These are phyloP conservation scores for Cyanoderma ruficeps DNA, from an alignment of 2,113 vertebrate species.

Conservation along the genomic window DNA sequence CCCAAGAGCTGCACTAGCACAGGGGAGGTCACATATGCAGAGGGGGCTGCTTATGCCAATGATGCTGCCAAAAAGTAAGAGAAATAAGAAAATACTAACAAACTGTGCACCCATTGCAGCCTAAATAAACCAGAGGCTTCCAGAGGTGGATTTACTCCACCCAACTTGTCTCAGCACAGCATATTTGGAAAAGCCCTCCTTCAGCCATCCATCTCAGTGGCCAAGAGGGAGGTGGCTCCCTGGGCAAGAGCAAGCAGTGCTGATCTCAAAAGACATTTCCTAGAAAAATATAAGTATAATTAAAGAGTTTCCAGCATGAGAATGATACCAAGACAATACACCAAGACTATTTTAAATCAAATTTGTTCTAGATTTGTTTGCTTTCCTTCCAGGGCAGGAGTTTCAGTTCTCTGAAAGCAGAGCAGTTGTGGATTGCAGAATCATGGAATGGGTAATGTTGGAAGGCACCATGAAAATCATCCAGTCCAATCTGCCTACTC, in stretches of 20 bases:
- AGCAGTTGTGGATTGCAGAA: neutral
- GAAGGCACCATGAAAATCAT: neutral
- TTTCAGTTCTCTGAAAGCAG: neutral
- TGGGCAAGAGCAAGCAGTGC: neutral
- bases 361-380: neutral
- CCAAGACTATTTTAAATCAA: neutral
- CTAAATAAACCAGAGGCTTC: neutral
- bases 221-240: neutral
- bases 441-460: neutral
- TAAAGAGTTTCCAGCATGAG: neutral
- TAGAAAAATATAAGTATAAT: neutral
- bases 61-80: neutral
- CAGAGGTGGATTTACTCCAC: neutral
- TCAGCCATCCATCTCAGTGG: fast-evolving
- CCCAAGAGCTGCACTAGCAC: neutral
- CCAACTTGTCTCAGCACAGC: neutral
- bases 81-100: neutral
- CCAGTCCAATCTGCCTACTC: neutral
- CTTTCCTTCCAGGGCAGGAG: neutral
- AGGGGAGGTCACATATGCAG: neutral
- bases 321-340: neutral
- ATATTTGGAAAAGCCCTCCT: neutral
- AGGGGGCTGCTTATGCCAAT: neutral
- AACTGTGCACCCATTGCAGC: neutral
- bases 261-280: neutral